Evolutionary conservation across 1,140 invertebrate species (phyloP).

Genomic region (Aphis gossypii): DNA sequence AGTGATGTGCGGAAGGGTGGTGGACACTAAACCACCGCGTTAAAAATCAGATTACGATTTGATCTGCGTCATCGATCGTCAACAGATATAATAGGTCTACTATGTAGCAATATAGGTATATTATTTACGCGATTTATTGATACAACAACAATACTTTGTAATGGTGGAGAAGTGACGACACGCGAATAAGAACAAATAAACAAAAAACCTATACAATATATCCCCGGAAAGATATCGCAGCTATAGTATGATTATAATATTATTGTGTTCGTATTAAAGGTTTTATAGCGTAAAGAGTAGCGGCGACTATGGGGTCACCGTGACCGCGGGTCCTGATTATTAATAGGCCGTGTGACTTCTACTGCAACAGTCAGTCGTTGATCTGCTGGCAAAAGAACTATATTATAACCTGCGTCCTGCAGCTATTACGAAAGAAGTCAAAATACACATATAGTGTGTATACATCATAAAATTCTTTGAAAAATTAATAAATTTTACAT

Average conservation of each 20-base stretch:
- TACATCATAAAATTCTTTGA: too few species aligned
- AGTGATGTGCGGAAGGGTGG: neutral
- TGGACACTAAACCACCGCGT: neutral
- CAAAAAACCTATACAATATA: neutral
- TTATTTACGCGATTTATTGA: neutral
- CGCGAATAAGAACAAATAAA: neutral
- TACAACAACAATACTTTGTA: neutral
- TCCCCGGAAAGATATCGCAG: neutral
- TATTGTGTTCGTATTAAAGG: neutral
- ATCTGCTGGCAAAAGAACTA: neutral
- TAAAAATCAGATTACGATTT: constrained; percentile 40
- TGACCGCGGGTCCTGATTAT: constrained; percentile 37
- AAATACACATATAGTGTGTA: too few species aligned
- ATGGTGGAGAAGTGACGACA: neutral
- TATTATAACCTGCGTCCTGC: neutral
- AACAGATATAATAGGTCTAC: neutral
- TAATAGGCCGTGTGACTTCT: constrained; percentile 44
- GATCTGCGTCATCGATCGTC: constrained; percentile 16
- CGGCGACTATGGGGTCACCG: neutral
- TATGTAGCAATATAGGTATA: neutral
- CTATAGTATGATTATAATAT: neutral
- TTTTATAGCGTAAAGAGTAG: neutral
- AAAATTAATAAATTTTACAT: neutral
- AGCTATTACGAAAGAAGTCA: neutral
- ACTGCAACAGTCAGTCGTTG: neutral